These are phyloP conservation scores for Vombatus ursinus DNA, from an alignment of 2,113 vertebrate species.

Conservation along the genomic window DNA sequence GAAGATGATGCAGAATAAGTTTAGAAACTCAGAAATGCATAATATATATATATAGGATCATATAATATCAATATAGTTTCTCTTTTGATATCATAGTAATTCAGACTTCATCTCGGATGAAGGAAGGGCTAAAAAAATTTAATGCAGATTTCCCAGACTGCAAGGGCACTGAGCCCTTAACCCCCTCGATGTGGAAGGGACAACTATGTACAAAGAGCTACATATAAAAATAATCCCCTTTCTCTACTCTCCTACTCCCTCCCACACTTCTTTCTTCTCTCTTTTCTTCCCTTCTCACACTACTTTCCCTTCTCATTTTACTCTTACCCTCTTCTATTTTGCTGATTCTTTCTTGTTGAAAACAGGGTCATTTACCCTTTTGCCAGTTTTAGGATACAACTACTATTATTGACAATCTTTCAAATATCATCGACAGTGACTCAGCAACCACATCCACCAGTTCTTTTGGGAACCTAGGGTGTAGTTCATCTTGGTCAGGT, in stretches of 20 bases:
- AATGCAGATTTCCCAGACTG: not conserved
- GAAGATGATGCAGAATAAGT: not conserved
- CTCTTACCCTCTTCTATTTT: not conserved
- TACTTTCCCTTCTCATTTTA: not conserved
- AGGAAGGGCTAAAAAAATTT: not conserved
- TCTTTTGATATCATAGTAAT: not conserved
- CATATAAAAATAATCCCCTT: not conserved
- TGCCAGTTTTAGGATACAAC: not conserved
- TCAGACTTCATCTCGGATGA: not conserved
- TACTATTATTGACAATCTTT: not conserved
- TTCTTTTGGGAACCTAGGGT: not conserved
- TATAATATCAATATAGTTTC: not conserved
- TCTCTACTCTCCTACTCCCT: not conserved
- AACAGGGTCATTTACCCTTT: not conserved
- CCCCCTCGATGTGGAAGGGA: too few relatives aligned
- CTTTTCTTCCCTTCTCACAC: not conserved
- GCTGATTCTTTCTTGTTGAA: not conserved
- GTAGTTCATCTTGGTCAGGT: not conserved
- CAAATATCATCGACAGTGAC: not conserved
- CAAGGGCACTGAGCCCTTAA: too few relatives aligned
- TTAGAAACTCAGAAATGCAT: not conserved
- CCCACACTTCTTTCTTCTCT: not conserved
- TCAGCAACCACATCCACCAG: not conserved
- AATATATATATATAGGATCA: not conserved
- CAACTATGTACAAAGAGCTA: not conserved